Conservation (phyloP, 2,888 invertebrate genomes). For the Panopea generosa region DNA sequence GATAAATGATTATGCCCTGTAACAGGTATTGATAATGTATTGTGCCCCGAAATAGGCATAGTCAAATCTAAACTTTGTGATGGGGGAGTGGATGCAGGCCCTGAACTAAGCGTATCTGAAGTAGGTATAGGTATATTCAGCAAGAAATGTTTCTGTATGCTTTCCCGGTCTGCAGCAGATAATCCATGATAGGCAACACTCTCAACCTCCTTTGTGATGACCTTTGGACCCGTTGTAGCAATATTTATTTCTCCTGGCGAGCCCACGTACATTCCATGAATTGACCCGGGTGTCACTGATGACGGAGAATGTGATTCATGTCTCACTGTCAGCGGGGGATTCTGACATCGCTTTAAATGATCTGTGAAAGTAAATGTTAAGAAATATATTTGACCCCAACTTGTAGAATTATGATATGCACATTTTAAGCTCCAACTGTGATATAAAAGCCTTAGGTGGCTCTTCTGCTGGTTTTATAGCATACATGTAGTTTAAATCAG, state of each 20-base stretch:
- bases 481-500: too few relatives aligned
- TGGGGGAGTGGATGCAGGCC: constrained; percentile 31
- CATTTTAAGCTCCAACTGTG: background rate
- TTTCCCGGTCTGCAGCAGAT: constrained; percentile 54
- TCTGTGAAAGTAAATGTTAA: too few relatives aligned
- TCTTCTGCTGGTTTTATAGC: too few relatives aligned
- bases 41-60: constrained; percentile 44
- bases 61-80: constrained; percentile 55
- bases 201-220: constrained; percentile 52
- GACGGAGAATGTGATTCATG: constrained; percentile 50
- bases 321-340: constrained; percentile 50
- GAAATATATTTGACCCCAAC: too few relatives aligned
- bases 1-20: too few relatives aligned
- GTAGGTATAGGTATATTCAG: constrained; percentile 56
- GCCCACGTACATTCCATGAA: constrained; percentile 46
- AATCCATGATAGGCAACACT: constrained; percentile 50
- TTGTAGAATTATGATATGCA: too few relatives aligned
- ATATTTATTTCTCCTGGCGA: constrained; percentile 53
- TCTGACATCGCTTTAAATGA: constrained; percentile 61
- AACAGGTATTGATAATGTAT: too few relatives aligned
- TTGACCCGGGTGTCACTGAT: constrained; percentile 36
- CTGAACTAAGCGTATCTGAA: constrained; percentile 40
- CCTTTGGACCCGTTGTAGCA: constrained; percentile 50
- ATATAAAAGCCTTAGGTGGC: too few relatives aligned
- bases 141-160: constrained; percentile 59